Evolutionary conservation across 53 echinoderm and acorn worm genomes (phyloP).

Genomic region (Crossaster papposus): DNA sequence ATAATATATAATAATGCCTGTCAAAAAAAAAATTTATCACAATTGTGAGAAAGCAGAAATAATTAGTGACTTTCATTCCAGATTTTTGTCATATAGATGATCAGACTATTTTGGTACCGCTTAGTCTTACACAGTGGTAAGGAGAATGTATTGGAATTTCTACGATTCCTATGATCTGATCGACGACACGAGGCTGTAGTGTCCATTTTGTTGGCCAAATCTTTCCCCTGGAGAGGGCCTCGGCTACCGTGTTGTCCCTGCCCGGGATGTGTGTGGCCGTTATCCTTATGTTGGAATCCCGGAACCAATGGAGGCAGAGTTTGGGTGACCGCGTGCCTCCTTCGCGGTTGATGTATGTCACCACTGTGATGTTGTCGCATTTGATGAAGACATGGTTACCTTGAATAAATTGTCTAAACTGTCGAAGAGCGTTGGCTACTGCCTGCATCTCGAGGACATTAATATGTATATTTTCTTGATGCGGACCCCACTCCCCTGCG

Average conservation of each 20-base stretch:
- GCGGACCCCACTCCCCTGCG: not conserved
- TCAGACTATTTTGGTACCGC: no score
- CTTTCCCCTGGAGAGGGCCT: slow-evolving; percentile 33
- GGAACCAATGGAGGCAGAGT: slow-evolving; percentile 58
- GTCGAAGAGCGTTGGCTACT: not conserved
- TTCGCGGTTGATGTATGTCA: slow-evolving; percentile 59
- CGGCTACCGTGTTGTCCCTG: slow-evolving; percentile 51
- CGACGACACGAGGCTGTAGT: not conserved
- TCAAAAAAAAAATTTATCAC: no score
- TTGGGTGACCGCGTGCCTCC: slow-evolving; percentile 37
- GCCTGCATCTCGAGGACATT: slow-evolving; percentile 32
- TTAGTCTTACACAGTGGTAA: no score
- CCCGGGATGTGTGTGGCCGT: slow-evolving; percentile 45
- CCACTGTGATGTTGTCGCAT: slow-evolving; percentile 59
- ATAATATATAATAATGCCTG: no score
- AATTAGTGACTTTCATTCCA: no score
- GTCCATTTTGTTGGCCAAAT: slow-evolving; percentile 33
- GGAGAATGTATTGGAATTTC: no score
- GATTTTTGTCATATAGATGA: no score
- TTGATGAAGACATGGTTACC: not conserved
- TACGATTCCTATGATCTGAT: no score
- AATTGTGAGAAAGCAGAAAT: no score
- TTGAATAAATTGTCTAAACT: not conserved
- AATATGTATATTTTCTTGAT: not conserved
- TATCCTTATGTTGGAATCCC: not conserved